A percentile compares a stretch with the other conserved stretches of the same genome.
Evolutionary conservation across 2,797 vertebrate genomes (phyloP).

Genomic region (Lacerta viridis): DNA sequence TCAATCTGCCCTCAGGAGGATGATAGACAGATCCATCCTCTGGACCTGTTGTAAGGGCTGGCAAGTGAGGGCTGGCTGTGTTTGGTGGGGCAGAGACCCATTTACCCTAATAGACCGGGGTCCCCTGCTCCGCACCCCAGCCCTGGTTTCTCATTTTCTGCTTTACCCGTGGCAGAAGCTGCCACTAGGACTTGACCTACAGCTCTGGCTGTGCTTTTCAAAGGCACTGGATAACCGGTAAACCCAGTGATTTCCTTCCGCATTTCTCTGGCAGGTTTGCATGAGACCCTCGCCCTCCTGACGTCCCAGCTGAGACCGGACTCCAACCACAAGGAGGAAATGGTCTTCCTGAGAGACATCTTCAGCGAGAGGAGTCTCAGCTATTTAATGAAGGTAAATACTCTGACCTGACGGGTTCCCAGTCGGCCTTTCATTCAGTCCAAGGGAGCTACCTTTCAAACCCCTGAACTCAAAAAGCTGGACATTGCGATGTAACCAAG

Average conservation of each 20-base stretch:
- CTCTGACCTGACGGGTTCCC: neutral
- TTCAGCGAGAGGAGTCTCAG: slow-evolving; percentile 93
- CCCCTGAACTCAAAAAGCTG: neutral
- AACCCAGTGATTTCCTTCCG: slow-evolving; percentile 26
- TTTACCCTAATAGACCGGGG: too few relatives aligned
- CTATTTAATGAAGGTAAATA: slow-evolving; percentile 91
- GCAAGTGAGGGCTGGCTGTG: too few relatives aligned
- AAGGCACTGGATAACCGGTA: neutral
- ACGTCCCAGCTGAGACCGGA: slow-evolving; percentile 93
- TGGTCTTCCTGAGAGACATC: slow-evolving; percentile 91
- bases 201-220: neutral
- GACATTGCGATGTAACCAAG: neutral
- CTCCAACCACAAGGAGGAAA: slow-evolving; percentile 92
- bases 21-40: too few relatives aligned
- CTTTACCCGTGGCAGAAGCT: neutral
- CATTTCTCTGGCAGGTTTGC: slow-evolving; percentile 83
- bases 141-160: neutral
- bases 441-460: neutral
- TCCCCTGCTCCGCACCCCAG: too few relatives aligned
- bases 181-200: neutral
- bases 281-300: slow-evolving; percentile 92
- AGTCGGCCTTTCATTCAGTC: neutral
- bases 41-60: too few relatives aligned
- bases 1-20: too few relatives aligned
- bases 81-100: too few relatives aligned